Conservation (phyloP, 2,797 vertebrate species). For the Sebastolobus altivelis region DNA sequence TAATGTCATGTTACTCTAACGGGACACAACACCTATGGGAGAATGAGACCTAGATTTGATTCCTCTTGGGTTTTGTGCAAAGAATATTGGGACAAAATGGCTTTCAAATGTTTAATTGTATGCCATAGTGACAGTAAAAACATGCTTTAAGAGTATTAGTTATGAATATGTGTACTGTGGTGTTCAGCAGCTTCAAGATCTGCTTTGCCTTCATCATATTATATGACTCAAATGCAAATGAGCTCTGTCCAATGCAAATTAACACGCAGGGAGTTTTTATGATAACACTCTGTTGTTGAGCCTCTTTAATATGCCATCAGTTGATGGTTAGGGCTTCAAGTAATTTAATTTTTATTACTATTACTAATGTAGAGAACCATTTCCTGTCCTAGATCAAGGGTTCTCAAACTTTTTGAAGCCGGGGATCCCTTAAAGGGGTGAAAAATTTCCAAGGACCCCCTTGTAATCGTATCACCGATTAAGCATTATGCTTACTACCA, state of each 20-base stretch:
- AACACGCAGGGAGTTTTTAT: slow-evolving; percentile 8
- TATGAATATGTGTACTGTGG: slow-evolving; percentile 11
- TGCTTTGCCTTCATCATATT: slow-evolving; percentile 27
- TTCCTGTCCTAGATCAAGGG: background rate
- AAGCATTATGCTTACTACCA: too few relatives aligned
- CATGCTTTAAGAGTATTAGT: slow-evolving; percentile 4
- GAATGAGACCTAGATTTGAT: slow-evolving; percentile 62
- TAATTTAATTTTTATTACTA: background rate
- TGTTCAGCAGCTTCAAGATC: slow-evolving; percentile 18
- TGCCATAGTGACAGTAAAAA: slow-evolving; percentile 28
- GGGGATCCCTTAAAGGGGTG: too few relatives aligned
- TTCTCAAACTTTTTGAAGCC: too few relatives aligned
- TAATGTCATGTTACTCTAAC: slow-evolving; percentile 62
- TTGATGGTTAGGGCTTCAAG: slow-evolving; percentile 28
- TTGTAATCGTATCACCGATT: too few relatives aligned
- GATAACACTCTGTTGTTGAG: slow-evolving; percentile 16
- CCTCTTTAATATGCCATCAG: background rate
- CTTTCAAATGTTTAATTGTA: slow-evolving; percentile 43
- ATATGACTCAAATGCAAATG: slow-evolving; percentile 51
- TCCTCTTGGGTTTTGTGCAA: slow-evolving; percentile 55
- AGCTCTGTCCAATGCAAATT: slow-evolving; percentile 65
- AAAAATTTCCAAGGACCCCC: too few relatives aligned
- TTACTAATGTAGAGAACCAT: slow-evolving; percentile 2
- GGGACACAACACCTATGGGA: slow-evolving; percentile 68
- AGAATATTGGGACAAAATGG: slow-evolving; percentile 48